Percentiles rank a stretch among this genome's conserved stretches.
These are phyloP conservation scores for Potorous gilbertii DNA, from an alignment of 2,797 vertebrate species.

Conservation along the genomic window DNA sequence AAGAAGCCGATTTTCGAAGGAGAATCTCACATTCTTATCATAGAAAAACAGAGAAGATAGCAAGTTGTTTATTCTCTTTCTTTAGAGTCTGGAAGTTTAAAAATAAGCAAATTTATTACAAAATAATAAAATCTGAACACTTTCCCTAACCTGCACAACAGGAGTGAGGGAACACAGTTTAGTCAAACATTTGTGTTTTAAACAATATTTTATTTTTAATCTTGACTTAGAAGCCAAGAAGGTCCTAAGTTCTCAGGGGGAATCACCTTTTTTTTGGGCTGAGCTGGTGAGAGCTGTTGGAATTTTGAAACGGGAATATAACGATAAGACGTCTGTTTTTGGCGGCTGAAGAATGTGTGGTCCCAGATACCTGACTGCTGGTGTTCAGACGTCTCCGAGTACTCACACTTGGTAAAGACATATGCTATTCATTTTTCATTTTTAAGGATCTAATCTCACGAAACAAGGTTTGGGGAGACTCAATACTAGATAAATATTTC, in stretches of 20 bases:
- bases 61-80: slow-evolving; percentile 32
- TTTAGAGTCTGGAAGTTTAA: slow-evolving; percentile 20
- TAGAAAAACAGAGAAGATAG: slow-evolving; percentile 54
- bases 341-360: not conserved
- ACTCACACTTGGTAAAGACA: not conserved
- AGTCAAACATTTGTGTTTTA: not conserved
- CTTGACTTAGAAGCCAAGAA: not conserved
- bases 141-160: not conserved
- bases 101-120: slow-evolving; percentile 51
- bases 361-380: not conserved
- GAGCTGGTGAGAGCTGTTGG: slow-evolving; percentile 13
- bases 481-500: slow-evolving; percentile 14
- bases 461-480: not conserved
- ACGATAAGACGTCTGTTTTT: not conserved
- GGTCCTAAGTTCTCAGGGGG: slow-evolving; percentile 1
- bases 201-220: not conserved
- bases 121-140: slow-evolving; percentile 19
- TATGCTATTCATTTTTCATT: not conserved
- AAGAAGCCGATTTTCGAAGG: slow-evolving; percentile 51
- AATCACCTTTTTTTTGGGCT: not conserved
- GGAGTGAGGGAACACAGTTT: slow-evolving; percentile 12
- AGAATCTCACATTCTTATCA: slow-evolving; percentile 71
- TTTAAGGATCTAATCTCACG: not conserved
- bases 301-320: slow-evolving; percentile 8
- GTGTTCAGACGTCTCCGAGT: not conserved